These are phyloP conservation scores for Armadillidium nasatum DNA, from an alignment of 1,140 invertebrate species.

Conservation along the genomic window DNA sequence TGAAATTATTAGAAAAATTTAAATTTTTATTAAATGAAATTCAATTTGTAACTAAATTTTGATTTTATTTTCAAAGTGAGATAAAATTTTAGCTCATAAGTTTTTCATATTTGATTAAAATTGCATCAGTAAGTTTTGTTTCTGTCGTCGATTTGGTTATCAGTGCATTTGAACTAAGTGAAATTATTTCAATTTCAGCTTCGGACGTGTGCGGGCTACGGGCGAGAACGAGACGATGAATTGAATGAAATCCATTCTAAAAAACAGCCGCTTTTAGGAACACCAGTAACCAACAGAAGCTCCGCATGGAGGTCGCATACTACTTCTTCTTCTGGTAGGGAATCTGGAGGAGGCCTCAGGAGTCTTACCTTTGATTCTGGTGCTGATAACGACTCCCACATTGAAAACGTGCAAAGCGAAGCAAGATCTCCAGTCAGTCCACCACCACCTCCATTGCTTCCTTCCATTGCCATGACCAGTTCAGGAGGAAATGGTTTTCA, in stretches of 20 bases:
- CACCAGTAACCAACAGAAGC: constrained; percentile 23
- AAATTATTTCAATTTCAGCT: not conserved
- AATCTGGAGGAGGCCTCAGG: not conserved
- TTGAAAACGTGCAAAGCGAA: not conserved
- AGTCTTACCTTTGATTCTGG: not conserved
- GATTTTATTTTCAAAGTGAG: too few relatives aligned
- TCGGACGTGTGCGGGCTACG: not conserved
- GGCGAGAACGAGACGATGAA: constrained; percentile 26
- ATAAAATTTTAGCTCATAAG: too few relatives aligned
- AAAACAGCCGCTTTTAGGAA: constrained; percentile 21
- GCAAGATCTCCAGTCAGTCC: not conserved
- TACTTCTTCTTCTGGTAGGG: not conserved
- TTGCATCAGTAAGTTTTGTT: too few relatives aligned
- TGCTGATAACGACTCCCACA: not conserved
- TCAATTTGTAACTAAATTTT: too few relatives aligned
- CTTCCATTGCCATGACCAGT: not conserved
- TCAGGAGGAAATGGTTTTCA: not conserved
- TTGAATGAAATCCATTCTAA: constrained; percentile 25
- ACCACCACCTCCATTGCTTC: not conserved
- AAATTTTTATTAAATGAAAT: too few relatives aligned
- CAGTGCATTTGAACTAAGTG: not conserved
- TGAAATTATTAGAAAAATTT: too few relatives aligned
- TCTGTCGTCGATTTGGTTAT: not conserved
- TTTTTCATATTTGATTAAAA: too few relatives aligned
- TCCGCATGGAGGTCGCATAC: not conserved